Evolutionary conservation across 1,140 invertebrate species (phyloP).

Genomic region (Holcopasites calliopsidis): DNA sequence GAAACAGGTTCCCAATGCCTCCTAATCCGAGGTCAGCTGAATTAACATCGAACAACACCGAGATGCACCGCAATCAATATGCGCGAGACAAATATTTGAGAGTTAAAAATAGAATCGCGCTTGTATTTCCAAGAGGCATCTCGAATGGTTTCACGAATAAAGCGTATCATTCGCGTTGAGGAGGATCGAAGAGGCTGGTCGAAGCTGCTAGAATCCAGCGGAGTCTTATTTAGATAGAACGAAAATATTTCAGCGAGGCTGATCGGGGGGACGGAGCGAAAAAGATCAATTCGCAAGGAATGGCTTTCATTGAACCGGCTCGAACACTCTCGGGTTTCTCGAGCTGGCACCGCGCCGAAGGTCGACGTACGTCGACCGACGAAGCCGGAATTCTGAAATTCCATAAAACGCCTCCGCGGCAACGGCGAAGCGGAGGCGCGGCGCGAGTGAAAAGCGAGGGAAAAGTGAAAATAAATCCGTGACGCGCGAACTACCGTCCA

Average conservation of each 20-base stretch:
- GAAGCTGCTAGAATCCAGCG: not conserved
- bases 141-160: not conserved
- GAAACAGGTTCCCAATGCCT: too few species aligned
- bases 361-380: slow-evolving; percentile 20
- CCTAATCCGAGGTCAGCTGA: too few species aligned
- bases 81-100: not conserved
- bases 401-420: slow-evolving; percentile 10
- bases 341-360: slow-evolving; percentile 43
- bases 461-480: slow-evolving; percentile 31
- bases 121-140: not conserved
- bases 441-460: not conserved
- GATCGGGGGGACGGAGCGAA: not conserved
- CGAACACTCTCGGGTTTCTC: not conserved
- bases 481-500: not conserved
- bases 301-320: slow-evolving; percentile 28
- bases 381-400: slow-evolving; percentile 28
- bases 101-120: not conserved
- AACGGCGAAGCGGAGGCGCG: too few species aligned
- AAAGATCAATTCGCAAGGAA: slow-evolving; percentile 17
- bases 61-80: too few species aligned
- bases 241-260: not conserved
- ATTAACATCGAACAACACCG: too few species aligned
- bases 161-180: slow-evolving; percentile 2
- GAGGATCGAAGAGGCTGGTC: not conserved
- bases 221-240: not conserved